These are phyloP conservation scores for Pterois miles DNA, from an alignment of 2,797 vertebrate species.

Conservation along the genomic window DNA sequence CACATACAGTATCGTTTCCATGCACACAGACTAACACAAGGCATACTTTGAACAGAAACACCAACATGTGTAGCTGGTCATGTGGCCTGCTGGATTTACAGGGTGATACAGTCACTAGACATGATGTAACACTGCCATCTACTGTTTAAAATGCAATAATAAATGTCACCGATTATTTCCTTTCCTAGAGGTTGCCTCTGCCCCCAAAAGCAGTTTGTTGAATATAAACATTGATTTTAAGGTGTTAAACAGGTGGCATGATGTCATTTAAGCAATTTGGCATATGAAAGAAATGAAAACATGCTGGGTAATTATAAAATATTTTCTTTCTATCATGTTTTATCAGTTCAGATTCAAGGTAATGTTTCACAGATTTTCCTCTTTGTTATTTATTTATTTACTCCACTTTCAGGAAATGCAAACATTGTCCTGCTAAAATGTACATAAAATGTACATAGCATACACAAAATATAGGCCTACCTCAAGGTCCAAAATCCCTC, in stretches of 20 bases:
- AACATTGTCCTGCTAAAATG: background rate
- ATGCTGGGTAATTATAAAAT: background rate
- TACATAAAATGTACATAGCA: too few relatives aligned
- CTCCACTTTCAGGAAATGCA: background rate
- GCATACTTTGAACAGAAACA: background rate
- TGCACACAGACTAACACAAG: background rate
- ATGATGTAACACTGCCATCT: conserved; percentile 53
- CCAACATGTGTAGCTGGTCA: background rate
- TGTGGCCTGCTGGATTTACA: conserved; percentile 4
- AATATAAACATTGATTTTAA: too few relatives aligned
- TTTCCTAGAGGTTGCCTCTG: background rate
- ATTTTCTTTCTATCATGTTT: background rate
- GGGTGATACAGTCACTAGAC: background rate
- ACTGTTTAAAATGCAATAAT: conserved; percentile 8
- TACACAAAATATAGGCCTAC: background rate
- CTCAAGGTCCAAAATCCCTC: background rate
- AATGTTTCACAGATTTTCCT: background rate
- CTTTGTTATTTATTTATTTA: background rate
- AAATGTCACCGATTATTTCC: conserved; percentile 5
- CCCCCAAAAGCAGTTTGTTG: conserved; percentile 14
- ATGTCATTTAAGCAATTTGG: background rate
- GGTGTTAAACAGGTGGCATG: background rate
- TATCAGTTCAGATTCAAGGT: background rate
- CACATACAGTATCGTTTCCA: background rate
- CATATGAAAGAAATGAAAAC: background rate